Evolutionary conservation across 1,140 invertebrate genomes (phyloP), one percentile per base, ranked within the genome.

Genomic region (Ceratina australensis): DNA sequence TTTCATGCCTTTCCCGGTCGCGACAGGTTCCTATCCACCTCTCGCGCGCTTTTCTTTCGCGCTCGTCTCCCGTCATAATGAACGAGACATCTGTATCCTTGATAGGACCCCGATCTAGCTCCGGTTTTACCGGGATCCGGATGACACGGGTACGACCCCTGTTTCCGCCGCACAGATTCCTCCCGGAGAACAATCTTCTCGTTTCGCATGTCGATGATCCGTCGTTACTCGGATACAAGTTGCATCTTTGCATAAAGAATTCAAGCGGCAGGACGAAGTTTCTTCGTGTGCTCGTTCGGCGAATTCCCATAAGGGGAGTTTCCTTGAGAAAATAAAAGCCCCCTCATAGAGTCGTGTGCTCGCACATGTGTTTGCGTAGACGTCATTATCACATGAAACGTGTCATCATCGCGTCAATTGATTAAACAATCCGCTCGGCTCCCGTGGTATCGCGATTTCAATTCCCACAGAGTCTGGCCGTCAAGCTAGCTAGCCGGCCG

Each of bases 1-100:
- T 86, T 86, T 86, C 85, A 86, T 86, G 85, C 84, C 84, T 86
- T 86, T 81, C 82, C 81, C 81, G 76, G 26, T 33, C 72, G 69
- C 80, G 85, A 83, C 80, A 84, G 81, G 78, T 75, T 65, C 78
- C 83, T 86, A 80, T 85, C 80, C 83, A 65, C 79, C 80, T 86
- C 79, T 67, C 69, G 65, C 79, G 63, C 69, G 65, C 64, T 83
- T 86, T 86, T 83, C 84, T 86, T 86, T 83, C 73, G 79, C 73
- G 79, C 76, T 85, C 80, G 82, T 85, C 67, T 68, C 72, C 69
- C 82, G 73, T 86, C 83, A 83, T 85, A 86, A 86, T 85, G 80
- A 85, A 85, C 84, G 76, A 85, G 83, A 85, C 84, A 80, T 85
- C 84, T 85, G 83, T 82, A 82, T 82, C 80, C 83, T 77, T 73